Percentiles rank a stretch among this genome's conserved stretches.
Conservation (phyloP, 2,797 vertebrate species). For the Diplodus puntazzo region DNA sequence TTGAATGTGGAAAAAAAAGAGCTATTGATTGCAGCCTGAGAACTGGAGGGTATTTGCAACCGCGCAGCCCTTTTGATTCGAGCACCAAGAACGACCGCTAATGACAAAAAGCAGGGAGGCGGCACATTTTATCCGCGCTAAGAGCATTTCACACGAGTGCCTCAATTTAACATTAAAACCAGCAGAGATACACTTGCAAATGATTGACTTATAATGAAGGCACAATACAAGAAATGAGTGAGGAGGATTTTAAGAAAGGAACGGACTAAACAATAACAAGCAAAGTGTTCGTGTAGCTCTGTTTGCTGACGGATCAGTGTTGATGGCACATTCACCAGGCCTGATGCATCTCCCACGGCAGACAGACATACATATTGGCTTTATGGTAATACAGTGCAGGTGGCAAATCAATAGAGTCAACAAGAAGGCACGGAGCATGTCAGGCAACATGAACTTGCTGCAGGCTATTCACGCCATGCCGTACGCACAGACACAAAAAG, state of each 20-base stretch:
- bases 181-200: constrained; percentile 14
- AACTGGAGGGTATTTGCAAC: constrained; percentile 43
- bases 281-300: constrained; percentile 1
- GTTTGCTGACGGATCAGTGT: constrained; percentile 45
- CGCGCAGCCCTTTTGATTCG: constrained; percentile 52
- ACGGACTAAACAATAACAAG: constrained; percentile 4
- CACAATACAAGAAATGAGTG: not conserved
- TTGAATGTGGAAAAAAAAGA: constrained; percentile 33
- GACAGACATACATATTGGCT: constrained; percentile 64
- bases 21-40: constrained; percentile 59
- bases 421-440: constrained; percentile 21
- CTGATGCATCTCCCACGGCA: constrained; percentile 51
- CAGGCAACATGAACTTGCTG: constrained; percentile 22
- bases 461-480: constrained; percentile 25
- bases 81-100: constrained; percentile 36
- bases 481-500: constrained; percentile 2
- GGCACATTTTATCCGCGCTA: constrained; percentile 42
- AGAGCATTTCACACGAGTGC: constrained; percentile 42
- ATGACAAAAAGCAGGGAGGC: constrained; percentile 52
- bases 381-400: constrained; percentile 67
- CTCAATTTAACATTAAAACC: constrained; percentile 31
- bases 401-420: constrained; percentile 66
- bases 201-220: constrained; percentile 11
- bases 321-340: constrained; percentile 40
- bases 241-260: not conserved